Base-by-base conservation (phyloP, 2,797 vertebrate genomes). In the Cichlasoma orientale region DNA sequence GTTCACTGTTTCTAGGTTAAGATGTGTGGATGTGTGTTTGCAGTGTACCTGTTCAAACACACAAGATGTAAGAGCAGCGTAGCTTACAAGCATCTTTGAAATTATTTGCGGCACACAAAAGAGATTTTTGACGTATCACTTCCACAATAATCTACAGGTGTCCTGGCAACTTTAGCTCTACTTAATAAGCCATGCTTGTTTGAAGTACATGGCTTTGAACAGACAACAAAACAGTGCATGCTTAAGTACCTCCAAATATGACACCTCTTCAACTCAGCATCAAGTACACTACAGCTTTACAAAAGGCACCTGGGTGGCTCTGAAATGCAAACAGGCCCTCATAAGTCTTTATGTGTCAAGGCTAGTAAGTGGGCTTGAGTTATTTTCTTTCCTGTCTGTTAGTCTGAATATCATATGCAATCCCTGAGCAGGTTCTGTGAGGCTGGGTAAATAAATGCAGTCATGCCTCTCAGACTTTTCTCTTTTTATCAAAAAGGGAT, bases 321-420 rank as follows among this genome's bases (percentile, higher is more conserved):
- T 92, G 91, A 94, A 92, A 94, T 92, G 88, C 93, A 94, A 93
- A 95, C 92, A 93, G 88, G 88, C 89, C 88, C 86, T 92, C 79
- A 33, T 83, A 87, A 82, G 89, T 91, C 88, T 90, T 91, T 88
- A 85, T 90, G 75, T 92, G 86, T 89, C 90, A 87, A 84, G 86
- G 89, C 79, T 89, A 90, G 82, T 86, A 86, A 92, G 92, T 91
- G 85, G 85, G 88, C 90, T 91, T 10, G 53, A 86, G 86, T 86
- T 90, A 83, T 90, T 89, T 90, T 85, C 76, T 71, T 89, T 89
- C 86, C 85, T 86, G 84, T 80, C 75, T 87, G 78, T 75, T 82
- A 83, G 81, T 86, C 52, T 79, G 84, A 86, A 82, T 82, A 90
- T 91, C 85, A 79, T 82, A 77, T 68, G 75, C 78, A 83, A 85